These are phyloP conservation scores for Sphenopsis melanotis DNA, from an alignment of 2,797 vertebrate species.

Conservation along the genomic window DNA sequence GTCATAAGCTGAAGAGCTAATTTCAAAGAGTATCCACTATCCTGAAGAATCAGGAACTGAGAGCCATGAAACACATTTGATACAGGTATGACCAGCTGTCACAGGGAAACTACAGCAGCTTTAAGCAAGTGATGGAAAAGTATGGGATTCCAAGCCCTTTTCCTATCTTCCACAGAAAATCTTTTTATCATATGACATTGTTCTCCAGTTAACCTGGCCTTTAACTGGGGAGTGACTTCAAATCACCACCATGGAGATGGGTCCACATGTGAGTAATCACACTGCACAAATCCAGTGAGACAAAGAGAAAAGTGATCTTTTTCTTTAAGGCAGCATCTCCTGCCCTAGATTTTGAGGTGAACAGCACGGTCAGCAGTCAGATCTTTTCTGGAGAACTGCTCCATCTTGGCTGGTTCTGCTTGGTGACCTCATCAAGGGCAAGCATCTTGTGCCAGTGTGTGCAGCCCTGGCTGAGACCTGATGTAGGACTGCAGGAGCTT, in stretches of 20 bases:
- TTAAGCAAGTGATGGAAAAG: background rate
- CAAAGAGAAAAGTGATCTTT: background rate
- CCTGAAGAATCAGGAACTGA: background rate
- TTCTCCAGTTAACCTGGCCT: background rate
- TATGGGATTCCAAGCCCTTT: background rate
- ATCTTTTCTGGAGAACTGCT: background rate
- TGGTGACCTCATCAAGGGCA: accelerated
- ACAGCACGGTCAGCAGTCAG: background rate
- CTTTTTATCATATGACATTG: background rate
- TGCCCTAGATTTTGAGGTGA: background rate
- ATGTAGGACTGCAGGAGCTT: background rate
- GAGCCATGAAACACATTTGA: background rate
- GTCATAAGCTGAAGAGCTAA: background rate
- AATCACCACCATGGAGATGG: background rate
- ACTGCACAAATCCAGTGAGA: background rate
- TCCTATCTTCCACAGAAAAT: background rate
- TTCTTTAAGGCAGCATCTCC: background rate
- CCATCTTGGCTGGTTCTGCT: background rate
- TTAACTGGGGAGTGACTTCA: background rate
- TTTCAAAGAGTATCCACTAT: background rate
- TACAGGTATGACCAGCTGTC: background rate
- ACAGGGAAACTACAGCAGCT: background rate
- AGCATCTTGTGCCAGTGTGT: accelerated
- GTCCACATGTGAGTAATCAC: accelerated
- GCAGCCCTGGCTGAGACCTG: background rate